Evolutionary conservation across 2,888 invertebrate species (phyloP), one percentile per base, ranked within the genome.

Genomic region (Erebia epiphron): DNA sequence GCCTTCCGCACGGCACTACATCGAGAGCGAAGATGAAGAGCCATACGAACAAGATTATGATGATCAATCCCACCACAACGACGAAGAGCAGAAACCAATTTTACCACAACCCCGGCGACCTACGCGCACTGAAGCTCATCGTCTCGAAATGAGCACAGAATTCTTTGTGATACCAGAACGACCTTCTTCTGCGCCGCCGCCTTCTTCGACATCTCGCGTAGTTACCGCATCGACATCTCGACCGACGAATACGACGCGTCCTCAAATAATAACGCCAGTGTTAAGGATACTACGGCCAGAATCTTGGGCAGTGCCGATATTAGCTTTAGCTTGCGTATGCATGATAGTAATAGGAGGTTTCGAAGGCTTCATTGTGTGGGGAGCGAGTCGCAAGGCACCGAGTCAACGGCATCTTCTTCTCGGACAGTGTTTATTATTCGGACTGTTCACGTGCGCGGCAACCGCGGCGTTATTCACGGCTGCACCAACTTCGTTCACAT

Each of bases 301-400:
- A 84, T 95, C 97, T 21, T 98, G 99, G 99, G 98, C 98, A 52
- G 95, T 98, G 76, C 98, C 98, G 1, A 95, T 98, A 67, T 94
- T 98, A 71, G 96, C 97, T 18, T 94, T 98, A 73, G 96, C 98
- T 69, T 96, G 97, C 52, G 94, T 97, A 46, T 96, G 97, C 76
- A 97, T 98, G 95, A 91, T 97, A 21, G 95, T 97, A 79, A 97
- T 98, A 86, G 95, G 96, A 69, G 96, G 96, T 60, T 98, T 98
- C 85, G 98, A 98, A 91, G 95, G 96, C 73, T 98, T 98, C 86
- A 97, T 98, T 67, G 94, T 98, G 81, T 97, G 97, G 92, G 92
- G 92, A 52, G 92, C 98, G 67, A 96, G 97, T 86, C 95, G 96
- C 67, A 96, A 97, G 57, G 97, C 97, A 16, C 97, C 97, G 18